phyloP scores from a whole-genome alignment of 2,888 invertebrate genomes.

The Spatulosminthurus flaviceps region DNA sequence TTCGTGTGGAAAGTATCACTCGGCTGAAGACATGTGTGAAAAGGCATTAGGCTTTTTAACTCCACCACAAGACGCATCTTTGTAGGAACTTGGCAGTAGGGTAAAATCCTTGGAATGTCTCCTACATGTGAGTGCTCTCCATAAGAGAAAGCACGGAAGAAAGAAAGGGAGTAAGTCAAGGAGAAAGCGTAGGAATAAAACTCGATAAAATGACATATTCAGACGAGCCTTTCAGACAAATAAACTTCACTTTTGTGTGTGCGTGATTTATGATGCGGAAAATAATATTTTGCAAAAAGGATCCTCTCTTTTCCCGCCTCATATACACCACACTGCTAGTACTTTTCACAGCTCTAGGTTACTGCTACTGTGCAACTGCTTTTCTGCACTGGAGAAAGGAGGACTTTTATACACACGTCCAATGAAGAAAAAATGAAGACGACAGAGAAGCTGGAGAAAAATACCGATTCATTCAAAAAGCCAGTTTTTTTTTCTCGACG shows the following conservation, averaged over 20 bases:
- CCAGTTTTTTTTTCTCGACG: background rate
- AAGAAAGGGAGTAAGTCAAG: slow-evolving; percentile 40
- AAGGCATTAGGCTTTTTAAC: background rate
- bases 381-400: background rate
- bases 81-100: no score
- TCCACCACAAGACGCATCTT: background rate
- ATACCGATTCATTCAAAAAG: slow-evolving; percentile 21
- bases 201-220: slow-evolving; percentile 55
- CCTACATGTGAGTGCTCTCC: no score
- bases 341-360: background rate
- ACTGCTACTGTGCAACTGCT: background rate
- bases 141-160: background rate
- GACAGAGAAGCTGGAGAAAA: slow-evolving; percentile 39
- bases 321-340: background rate
- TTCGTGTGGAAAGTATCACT: background rate
- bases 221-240: slow-evolving; percentile 57
- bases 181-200: slow-evolving; percentile 31
- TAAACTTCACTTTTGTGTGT: slow-evolving; percentile 61
- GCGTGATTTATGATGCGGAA: slow-evolving; percentile 63
- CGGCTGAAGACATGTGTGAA: background rate
- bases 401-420: background rate
- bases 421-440: background rate
- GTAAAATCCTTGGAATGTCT: no score
- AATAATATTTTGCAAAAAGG: slow-evolving; percentile 54
- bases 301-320: slow-evolving; percentile 12